Evolutionary conservation across 1,140 invertebrate genomes (phyloP).

Genomic region (Onthophagus taurus): DNA sequence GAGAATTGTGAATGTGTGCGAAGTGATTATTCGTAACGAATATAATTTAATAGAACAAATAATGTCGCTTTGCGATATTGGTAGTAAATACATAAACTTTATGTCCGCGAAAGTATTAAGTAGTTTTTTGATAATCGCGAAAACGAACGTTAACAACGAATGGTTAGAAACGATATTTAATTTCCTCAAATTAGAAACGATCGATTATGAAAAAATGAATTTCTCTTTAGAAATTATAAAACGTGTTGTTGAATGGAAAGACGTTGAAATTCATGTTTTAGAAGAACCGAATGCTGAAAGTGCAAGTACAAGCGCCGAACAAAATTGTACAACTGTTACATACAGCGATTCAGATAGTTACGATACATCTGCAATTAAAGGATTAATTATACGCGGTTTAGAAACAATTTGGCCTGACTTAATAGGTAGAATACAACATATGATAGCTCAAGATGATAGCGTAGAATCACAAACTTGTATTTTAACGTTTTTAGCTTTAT

Average conservation of each 20-base stretch:
- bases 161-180: conserved; percentile 69
- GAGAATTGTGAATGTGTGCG: conserved; percentile 65
- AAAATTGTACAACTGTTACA: conserved; percentile 53
- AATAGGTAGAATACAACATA: conserved; percentile 53
- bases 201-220: conserved; percentile 61
- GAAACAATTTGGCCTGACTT: conserved; percentile 73
- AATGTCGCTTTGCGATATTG: conserved; percentile 63
- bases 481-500: conserved; percentile 72
- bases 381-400: conserved; percentile 71
- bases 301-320: conserved; percentile 31
- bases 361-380: conserved; percentile 73
- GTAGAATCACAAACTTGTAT: conserved; percentile 56
- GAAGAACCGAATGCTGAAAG: conserved; percentile 52
- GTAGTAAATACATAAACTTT: conserved; percentile 72
- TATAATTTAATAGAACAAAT: conserved; percentile 75
- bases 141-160: conserved; percentile 64
- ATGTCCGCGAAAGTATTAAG: conserved; percentile 68
- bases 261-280: conserved; percentile 68
- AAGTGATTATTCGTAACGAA: conserved; percentile 68
- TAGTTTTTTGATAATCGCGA: conserved; percentile 73
- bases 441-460: conserved; percentile 45
- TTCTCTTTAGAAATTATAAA: conserved; percentile 77
- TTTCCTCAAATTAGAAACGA: conserved; percentile 55
- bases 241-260: conserved; percentile 78
- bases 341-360: conserved; percentile 68